These are phyloP conservation scores for Sphaerodactylus townsendi DNA, from an alignment of 2,113 vertebrate genomes.

Conservation along the genomic window DNA sequence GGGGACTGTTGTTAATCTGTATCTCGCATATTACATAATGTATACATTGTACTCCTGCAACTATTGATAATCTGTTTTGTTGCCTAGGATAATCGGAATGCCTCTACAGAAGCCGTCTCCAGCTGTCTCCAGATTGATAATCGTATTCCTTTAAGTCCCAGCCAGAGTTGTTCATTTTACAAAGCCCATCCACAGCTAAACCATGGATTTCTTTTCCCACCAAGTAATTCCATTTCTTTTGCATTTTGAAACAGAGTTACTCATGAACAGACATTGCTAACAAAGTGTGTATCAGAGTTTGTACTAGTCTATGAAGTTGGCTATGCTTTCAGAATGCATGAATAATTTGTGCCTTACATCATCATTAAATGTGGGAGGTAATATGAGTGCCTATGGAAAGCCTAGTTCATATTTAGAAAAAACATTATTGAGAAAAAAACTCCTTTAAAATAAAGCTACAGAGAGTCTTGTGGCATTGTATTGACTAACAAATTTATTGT, in stretches of 20 bases:
- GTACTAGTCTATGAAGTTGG: background rate
- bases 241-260: background rate
- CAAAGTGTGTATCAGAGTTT: background rate
- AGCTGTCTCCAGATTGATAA: conserved; percentile 73
- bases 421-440: background rate
- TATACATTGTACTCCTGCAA: background rate
- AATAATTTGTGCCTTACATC: background rate
- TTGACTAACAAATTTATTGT: too few species aligned
- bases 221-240: conserved; percentile 59
- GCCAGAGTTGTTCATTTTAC: conserved; percentile 77
- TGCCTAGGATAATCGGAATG: conserved; percentile 64
- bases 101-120: conserved; percentile 48
- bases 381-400: background rate
- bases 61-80: conserved; percentile 8
- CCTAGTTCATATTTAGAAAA: background rate
- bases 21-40: background rate
- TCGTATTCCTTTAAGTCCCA: conserved; percentile 64
- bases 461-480: too few species aligned
- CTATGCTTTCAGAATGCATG: background rate
- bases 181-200: conserved; percentile 63
- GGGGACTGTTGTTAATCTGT: accelerated
- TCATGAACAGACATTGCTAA: background rate
- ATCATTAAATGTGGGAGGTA: background rate
- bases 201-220: conserved; percentile 74
- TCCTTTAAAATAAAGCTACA: background rate